These are phyloP conservation scores for Trachops cirrhosus DNA, from an alignment of 2,797 vertebrate species.

Conservation along the genomic window DNA sequence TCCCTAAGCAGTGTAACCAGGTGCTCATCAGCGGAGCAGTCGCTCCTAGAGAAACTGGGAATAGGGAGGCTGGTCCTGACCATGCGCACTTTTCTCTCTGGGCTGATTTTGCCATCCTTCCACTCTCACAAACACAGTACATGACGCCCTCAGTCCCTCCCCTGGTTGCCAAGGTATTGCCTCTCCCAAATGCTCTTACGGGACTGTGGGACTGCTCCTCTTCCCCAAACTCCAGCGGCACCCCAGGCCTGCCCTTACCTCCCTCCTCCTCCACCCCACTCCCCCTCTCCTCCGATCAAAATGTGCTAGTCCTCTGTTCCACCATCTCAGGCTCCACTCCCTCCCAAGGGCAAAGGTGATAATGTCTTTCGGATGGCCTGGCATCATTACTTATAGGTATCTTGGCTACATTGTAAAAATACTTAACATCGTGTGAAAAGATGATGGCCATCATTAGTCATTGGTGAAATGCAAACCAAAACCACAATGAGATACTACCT, in stretches of 20 bases:
- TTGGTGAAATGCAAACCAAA: constrained; percentile 19
- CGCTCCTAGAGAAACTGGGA: not conserved
- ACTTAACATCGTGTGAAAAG: not conserved
- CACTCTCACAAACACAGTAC: not conserved
- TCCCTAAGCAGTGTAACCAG: not conserved
- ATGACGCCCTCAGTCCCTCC: not conserved
- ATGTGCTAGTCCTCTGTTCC: not conserved
- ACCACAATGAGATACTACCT: not conserved
- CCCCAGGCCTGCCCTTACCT: not conserved
- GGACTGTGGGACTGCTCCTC: not conserved
- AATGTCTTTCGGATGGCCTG: not conserved
- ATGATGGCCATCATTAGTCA: not conserved
- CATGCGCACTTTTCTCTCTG: not conserved
- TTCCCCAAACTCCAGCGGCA: not conserved
- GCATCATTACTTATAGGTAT: not conserved
- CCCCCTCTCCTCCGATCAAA: not conserved
- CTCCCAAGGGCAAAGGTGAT: not conserved
- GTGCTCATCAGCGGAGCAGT: not conserved
- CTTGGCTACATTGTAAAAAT: not conserved
- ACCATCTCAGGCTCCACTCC: not conserved
- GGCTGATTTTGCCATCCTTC: not conserved
- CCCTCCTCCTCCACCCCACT: not conserved
- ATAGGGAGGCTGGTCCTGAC: not conserved
- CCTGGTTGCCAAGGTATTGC: not conserved
- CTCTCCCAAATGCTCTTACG: not conserved